Evolutionary conservation across 2,888 invertebrate genomes (phyloP).

Genomic region (Pachliopta kotzebuea): DNA sequence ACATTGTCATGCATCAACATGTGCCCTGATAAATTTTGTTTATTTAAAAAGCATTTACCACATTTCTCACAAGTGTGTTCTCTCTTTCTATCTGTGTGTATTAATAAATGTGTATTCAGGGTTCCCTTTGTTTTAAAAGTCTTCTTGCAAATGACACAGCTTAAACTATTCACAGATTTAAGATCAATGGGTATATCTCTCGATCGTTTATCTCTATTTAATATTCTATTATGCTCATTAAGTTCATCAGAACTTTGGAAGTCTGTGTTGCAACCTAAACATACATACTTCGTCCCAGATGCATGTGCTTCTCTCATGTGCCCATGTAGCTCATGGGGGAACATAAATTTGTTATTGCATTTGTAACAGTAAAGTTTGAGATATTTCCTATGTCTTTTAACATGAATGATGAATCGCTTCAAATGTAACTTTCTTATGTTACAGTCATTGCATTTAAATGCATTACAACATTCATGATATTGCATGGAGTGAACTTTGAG

Average conservation of each 20-base stretch:
- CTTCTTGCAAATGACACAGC: conserved; percentile 56
- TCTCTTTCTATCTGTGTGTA: conserved; percentile 71
- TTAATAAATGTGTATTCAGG: conserved; percentile 75
- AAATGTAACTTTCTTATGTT: conserved; percentile 50
- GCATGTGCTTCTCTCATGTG: conserved; percentile 44
- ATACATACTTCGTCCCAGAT: conserved; percentile 40
- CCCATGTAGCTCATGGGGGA: conserved; percentile 36
- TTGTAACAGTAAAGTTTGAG: conserved; percentile 71
- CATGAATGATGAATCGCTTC: conserved; percentile 68
- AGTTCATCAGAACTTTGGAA: conserved; percentile 47
- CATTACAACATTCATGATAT: conserved; percentile 80
- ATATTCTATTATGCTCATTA: conserved; percentile 44
- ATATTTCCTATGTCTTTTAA: conserved; percentile 80
- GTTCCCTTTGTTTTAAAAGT: conserved; percentile 47
- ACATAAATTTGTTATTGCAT: conserved; percentile 47
- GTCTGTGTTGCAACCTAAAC: conserved; percentile 53
- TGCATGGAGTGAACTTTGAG: conserved; percentile 80
- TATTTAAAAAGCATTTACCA: conserved; percentile 55
- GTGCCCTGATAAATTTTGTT: conserved; percentile 48
- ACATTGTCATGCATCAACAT: conserved; percentile 52
- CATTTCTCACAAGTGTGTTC: conserved; percentile 62
- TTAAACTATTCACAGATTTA: conserved; percentile 39
- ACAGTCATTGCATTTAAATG: conserved; percentile 84
- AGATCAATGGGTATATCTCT: conserved; percentile 38
- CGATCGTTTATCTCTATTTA: conserved; percentile 42